Base-by-base conservation (phyloP, 2,113 vertebrate species). In the Mellivora capensis region DNA sequence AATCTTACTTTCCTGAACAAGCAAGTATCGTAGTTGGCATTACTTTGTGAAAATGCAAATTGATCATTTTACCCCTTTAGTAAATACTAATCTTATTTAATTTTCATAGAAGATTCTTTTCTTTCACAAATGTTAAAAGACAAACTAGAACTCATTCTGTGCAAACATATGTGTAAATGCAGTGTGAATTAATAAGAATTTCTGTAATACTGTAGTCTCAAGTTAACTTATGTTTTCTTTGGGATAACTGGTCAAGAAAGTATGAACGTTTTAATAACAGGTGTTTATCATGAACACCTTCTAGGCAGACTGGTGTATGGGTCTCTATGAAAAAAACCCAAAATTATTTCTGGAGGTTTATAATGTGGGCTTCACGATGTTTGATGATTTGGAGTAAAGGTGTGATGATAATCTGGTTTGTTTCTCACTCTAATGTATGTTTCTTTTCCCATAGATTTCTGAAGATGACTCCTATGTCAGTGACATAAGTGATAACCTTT, bases 381-480 rank as follows among this genome's bases (percentile, higher is more conserved):
- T 62, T 57, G 71, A 62, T 81, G 25, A 57, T 74, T 88, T 93
- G 17, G 49, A 72, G 37, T 85, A 37, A 91, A 76, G 1, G 0
- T 71, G 67, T 87, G 64, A 34, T 23, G 79, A 90, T 64, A 91
- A 57, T 37, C 23, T 77, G 44, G 31, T 34, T 81, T 80, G 23
- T 64, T 69, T 67, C 37, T 91, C 31, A 54, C 6, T n/a, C 49
- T 91, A 61, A 96, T n/a, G 2, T 79, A 9, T 85, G 97, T 98
- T 92, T 82, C 97, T 97, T 89, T 72, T 47, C 79, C 29, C 69
- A 85, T 72, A 99, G 99, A 98, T 98, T 91, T 99, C 99, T 3
- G 99, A 99, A 82, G 99, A 99, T 97, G 99, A 99, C 88, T 99
- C 99, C 0, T 99, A 99, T 47, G 99, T 99, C 95, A 99, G 99